Percentiles rank a stretch among this genome's conserved stretches.
Conservation (phyloP, 1,140 invertebrate species). For the Ectropis grisescens region DNA sequence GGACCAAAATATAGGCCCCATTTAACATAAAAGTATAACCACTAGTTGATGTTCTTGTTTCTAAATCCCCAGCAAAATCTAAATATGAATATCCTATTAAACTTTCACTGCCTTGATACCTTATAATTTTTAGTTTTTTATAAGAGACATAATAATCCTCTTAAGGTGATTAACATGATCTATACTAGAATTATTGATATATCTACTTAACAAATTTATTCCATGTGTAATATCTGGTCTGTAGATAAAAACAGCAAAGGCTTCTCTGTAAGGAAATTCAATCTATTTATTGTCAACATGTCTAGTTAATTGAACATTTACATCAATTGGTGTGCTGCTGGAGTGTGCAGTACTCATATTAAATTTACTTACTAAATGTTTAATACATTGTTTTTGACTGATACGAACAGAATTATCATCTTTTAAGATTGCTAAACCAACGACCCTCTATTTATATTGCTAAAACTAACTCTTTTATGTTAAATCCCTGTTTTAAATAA, state of each 20-base stretch:
- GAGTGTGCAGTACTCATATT: constrained; percentile 13
- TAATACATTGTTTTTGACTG: constrained; percentile 11
- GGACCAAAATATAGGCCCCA: constrained; percentile 1
- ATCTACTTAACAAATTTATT: not conserved
- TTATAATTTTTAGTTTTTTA: constrained; percentile 7
- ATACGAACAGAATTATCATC: constrained; percentile 3
- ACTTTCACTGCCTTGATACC: constrained; percentile 1
- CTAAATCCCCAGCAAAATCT: constrained; percentile 3
- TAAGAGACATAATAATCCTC: not conserved
- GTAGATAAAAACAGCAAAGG: constrained; percentile 9
- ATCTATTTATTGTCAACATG: constrained; percentile 4
- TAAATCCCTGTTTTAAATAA: constrained; percentile 16
- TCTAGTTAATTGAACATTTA: constrained; percentile 10
- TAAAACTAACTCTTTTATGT: constrained; percentile 18
- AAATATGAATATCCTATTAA: too few relatives aligned
- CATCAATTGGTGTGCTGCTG: constrained; percentile 13
- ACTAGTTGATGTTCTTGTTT: constrained; percentile 2
- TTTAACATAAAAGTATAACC: constrained; percentile 3
- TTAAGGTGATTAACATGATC: not conserved
- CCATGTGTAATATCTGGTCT: constrained; percentile 8
- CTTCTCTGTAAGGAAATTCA: constrained; percentile 13
- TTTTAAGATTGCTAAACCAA: constrained; percentile 11
- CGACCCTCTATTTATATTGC: constrained; percentile 11
- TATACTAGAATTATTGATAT: not conserved
- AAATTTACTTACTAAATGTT: constrained; percentile 17